Evolutionary conservation across 2,888 invertebrate species (phyloP), one percentile per base, ranked within the genome.

Genomic region (Acrobasis repandana): DNA sequence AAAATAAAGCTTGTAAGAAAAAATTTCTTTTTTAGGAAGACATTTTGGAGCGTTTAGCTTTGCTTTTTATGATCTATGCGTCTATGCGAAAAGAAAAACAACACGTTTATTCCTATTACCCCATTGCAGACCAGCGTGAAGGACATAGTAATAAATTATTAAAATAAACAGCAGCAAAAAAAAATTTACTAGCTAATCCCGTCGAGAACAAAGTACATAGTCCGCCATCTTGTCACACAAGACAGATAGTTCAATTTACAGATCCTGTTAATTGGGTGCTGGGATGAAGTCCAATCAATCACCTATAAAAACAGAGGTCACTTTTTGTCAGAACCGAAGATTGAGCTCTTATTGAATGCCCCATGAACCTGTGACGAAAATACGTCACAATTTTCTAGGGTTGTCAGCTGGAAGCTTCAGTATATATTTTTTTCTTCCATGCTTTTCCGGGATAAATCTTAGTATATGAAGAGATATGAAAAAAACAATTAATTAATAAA

Each of bases 181-280:
- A 20, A 10, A n/a, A n/a, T 50, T 14, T 28, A 50, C 28, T 52
- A 36, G 52, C 36, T 38, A 52, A 52, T 52, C 38, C 9, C 43
- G 43, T 56, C 14, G 9, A 56, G 28, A 28, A 9, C 18, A 28
- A 43, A 43, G 28, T 36, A 56, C 28, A 56, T 47, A 47, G 10
- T 47, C 43, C 67, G 64, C 66, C 57, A 61, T 38, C 49, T 38
- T 46, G 61, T 61, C 58, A 63, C 58, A 43, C 51, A 76, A 79
- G 81, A 84, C 73, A 69, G 82, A 85, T 83, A 69, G 74, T 63
- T 70, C 74, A 73, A 82, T 81, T 81, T 74, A 72, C 74, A 72
- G 77, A 70, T 74, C 75, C 73, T 78, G 81, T 77, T 85, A 83
- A 85, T 85, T 85, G 79, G 80, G 68, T 69, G 61, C 67, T 65